Base-by-base conservation (phyloP, 2,888 invertebrate species). In the Drosophila macrospina region DNA sequence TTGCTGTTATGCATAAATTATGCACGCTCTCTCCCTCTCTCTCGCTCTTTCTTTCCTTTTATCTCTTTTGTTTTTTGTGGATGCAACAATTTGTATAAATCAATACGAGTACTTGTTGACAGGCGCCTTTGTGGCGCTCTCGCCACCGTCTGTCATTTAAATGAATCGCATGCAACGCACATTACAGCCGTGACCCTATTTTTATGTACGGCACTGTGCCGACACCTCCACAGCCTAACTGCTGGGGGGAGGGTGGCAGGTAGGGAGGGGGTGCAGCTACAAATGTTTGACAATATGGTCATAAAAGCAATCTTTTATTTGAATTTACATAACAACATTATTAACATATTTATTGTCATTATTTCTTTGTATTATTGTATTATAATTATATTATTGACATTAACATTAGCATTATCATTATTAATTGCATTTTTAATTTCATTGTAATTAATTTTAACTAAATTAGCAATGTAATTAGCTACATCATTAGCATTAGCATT, bases 31-130 rank as follows among this genome's bases (percentile, higher is more conserved):
- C 16, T 44, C 15, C 8, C 13, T 24, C 7, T 42, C 37, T n/a
- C 30, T 56, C 39, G n/a, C 32, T 24, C 5, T 32, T n/a, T 28
- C 28, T 60, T 8, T 59, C 13, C 41, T 8, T 42, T 4, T 39
- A n/a, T 10, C 7, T 52, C 24, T 26, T 15, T 56, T 56, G 11
- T 36, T 56, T 42, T 36, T 48, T 60, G 32, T 59, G 50, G 62
- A 75, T 60, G 66, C 78, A 75, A 78, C 76, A 68, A 78, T 84
- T 84, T 74, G 68, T 81, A 76, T 84, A 81, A 81, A 81, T 81
- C 80, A 81, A 81, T 81, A 78, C 39, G 44, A 59, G 74, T 81
- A 71, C 74, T 80, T 66, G 81, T 64, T 76, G 81, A 81, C 85
- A 79, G 81, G 78, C 74, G 73, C 73, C 67, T 56, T 39, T 42